Base-by-base conservation (phyloP, 2,888 invertebrate species). In the Stomorhina lunata region DNA sequence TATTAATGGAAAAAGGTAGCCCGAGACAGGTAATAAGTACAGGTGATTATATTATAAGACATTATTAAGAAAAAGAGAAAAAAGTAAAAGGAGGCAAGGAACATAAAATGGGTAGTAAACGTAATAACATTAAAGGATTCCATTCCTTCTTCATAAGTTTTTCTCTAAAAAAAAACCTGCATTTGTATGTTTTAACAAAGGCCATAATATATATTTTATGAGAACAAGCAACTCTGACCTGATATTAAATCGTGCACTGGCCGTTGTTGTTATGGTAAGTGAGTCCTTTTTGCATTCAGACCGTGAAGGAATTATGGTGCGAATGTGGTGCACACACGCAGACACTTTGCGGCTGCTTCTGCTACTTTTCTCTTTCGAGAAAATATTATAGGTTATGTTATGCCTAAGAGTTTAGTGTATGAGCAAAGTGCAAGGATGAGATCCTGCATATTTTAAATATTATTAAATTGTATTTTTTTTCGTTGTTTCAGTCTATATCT, bases 251-350 rank as follows among this genome's bases (percentile, higher is more conserved):
- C 40, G 29, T 27, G 32, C 12, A 15, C 29, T 12, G 15, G 0
- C 15, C 43, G 43, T 32, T 32, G 20, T 50, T 10, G 45, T 71
- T 17, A n/a, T 50, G 9, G 25, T 77, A n/a, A n/a, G n/a, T n/a
- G n/a, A n/a, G n/a, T 10, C 15, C 9, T 27, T 53, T 59, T 40
- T 43, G 12, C 50, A 40, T 66, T 61, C 43, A 80, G 50, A 79
- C 71, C 82, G 78, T 83, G 79, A 82, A 82, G 71, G 82, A 79
- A 82, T 82, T 82, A 82, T 75, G 79, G 78, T 75, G 84, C 79
- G 77, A 83, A 83, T 80, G 72, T 73, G 61, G 32, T 79, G 76
- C 79, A 75, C 57, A 75, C 77, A 80, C 78, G 83, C 78, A 76
- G 73, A 55, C 78, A 48, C 55, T 65, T 61, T 77, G 17, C 9